A percentile compares a stretch with the other conserved stretches of the same genome.
These are phyloP conservation scores for Polyploca ridens DNA, from an alignment of 2,888 invertebrate species.

Conservation along the genomic window DNA sequence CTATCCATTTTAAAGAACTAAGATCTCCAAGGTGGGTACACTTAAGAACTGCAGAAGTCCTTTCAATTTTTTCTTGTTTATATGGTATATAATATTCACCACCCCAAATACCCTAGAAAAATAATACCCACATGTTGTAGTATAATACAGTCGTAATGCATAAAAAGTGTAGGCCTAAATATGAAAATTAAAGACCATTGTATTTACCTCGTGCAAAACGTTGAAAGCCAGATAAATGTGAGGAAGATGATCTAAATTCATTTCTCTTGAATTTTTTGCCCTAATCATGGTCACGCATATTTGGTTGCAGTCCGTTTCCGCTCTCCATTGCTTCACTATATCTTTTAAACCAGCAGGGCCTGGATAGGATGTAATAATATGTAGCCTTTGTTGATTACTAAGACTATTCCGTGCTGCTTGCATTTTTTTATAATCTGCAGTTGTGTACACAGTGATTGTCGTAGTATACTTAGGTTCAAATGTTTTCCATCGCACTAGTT, in stretches of 20 bases:
- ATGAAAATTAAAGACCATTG: too few relatives aligned
- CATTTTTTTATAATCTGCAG: conserved; percentile 25
- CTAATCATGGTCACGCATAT: conserved; percentile 32
- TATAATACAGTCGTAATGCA: too few relatives aligned
- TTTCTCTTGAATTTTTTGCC: conserved; percentile 24
- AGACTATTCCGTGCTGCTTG: conserved; percentile 19
- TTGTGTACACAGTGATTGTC: conserved; percentile 25
- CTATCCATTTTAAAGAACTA: conserved; percentile 35
- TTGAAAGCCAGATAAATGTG: conserved; percentile 33
- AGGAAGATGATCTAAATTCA: conserved; percentile 24
- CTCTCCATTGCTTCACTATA: conserved; percentile 28
- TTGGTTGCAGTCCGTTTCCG: conserved; percentile 21
- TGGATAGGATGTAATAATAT: conserved; percentile 33
- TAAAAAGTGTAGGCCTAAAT: too few relatives aligned
- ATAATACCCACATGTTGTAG: background rate
- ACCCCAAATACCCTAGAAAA: conserved; percentile 36
- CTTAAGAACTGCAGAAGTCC: conserved; percentile 21
- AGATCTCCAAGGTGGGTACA: conserved; percentile 32
- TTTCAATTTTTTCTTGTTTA: conserved; percentile 11
- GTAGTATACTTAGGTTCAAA: conserved; percentile 19
- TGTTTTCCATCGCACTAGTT: conserved; percentile 33
- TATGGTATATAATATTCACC: conserved; percentile 36
- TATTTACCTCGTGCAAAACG: conserved; percentile 31
- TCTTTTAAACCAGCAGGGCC: conserved; percentile 27
- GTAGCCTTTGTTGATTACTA: conserved; percentile 24